Percentiles rank a stretch among this genome's conserved stretches.
Evolutionary conservation across 2,888 invertebrate species (phyloP).

Genomic region (Drosophila mettleri): DNA sequence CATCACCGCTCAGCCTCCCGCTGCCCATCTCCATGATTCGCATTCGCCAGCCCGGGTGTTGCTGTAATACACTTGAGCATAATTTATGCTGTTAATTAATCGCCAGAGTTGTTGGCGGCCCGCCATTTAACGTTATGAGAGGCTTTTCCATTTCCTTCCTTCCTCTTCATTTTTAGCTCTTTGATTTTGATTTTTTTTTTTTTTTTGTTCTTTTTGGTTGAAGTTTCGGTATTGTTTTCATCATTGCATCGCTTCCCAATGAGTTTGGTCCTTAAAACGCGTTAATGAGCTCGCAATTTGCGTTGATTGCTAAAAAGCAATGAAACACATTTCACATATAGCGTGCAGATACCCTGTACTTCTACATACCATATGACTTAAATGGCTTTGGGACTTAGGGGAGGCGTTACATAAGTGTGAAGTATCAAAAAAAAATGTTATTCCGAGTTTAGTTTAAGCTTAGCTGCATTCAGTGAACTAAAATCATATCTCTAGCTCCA

Average conservation of each 20-base stretch:
- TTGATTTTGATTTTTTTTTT: neutral
- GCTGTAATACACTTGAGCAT: slow-evolving; percentile 77
- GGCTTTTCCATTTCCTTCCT: slow-evolving; percentile 16
- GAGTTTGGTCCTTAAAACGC: slow-evolving; percentile 46
- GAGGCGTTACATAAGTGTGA: too few relatives aligned
- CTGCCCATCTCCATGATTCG: too few relatives aligned
- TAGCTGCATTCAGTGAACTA: neutral
- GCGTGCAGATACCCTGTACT: neutral
- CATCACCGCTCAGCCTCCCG: neutral
- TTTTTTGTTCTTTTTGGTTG: neutral
- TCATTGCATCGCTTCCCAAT: slow-evolving; percentile 20
- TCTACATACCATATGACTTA: neutral
- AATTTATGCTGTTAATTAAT: slow-evolving; percentile 80
- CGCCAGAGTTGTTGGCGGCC: slow-evolving; percentile 47
- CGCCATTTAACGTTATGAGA: slow-evolving; percentile 47
- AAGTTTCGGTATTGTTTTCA: slow-evolving; percentile 38
- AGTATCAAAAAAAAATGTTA: too few relatives aligned
- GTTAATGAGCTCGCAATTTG: slow-evolving; percentile 53
- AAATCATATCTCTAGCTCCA: neutral
- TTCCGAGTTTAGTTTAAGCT: neutral
- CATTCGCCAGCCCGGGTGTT: slow-evolving; percentile 49
- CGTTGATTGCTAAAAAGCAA: slow-evolving; percentile 13
- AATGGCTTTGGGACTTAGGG: neutral
- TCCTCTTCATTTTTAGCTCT: neutral
- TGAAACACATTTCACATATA: neutral